Base-by-base conservation (phyloP, 2,113 vertebrate genomes). In the Gopherus evgoodei region DNA sequence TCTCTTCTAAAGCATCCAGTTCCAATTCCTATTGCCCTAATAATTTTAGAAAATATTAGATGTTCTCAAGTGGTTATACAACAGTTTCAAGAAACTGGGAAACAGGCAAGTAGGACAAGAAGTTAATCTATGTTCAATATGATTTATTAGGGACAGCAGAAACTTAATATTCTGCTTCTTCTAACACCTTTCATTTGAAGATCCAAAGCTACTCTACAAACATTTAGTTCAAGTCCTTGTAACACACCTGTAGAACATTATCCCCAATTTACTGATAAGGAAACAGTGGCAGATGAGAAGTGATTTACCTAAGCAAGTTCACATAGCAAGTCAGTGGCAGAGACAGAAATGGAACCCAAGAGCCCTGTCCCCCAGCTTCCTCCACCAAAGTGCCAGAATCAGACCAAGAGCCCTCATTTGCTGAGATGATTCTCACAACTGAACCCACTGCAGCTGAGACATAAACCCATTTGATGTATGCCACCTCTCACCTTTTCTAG, bases 201-300 rank as follows among this genome's bases (percentile, higher is more conserved):
- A 95, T 92, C 95, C 94, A 91, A 93, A 96, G 93, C 95, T 87
- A 62, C 93, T 93, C 96, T 90, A 92, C 90, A 95, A 44, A 96
- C 94, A 95, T 94, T 97, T 93, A 94, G 92, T 93, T 96, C 85
- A 96, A 93, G 88, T 75, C 95, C 69, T 91, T 24, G 83, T 87
- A 89, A 96, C 95, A 96, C 52, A 91, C 84, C 92, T 78, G 54
- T 59, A 56, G 24, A 91, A 81, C 89, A 94, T 96, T 93, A 96
- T 95, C 87, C 87, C 91, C 92, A 88, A 95, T 96, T 97, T 94
- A 90, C 88, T 90, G 84, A 92, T 91, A 93, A 92, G 86, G 72
- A 95, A 95, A 91, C 1, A 17, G 84, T 53, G 65, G 90, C 79
- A 47, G 65, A 82, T 0, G 0, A 76, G 65, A 21, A 62, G 14